Evolutionary conservation across 2,888 invertebrate species (phyloP).

Genomic region (Strigamia transsilvanica): DNA sequence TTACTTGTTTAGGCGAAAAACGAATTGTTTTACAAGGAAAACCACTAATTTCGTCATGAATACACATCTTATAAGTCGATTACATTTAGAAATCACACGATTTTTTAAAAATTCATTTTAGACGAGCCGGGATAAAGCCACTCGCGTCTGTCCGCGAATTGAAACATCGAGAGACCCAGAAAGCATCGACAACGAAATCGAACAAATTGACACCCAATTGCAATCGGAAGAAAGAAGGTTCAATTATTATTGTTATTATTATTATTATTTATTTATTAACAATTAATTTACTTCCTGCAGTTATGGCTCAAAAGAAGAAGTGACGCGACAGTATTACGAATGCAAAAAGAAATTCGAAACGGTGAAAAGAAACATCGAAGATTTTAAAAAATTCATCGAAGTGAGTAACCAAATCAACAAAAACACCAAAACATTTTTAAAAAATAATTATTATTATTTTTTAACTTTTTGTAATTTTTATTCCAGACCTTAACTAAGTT

Average conservation of each 20-base stretch:
- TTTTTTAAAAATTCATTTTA: too few relatives aligned
- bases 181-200: conserved; percentile 62
- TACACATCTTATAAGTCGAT: too few relatives aligned
- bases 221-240: conserved; percentile 62
- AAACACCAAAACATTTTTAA: neutral
- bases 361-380: conserved; percentile 59
- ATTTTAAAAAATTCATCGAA: conserved; percentile 58
- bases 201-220: conserved; percentile 61
- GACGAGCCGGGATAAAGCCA: conserved; percentile 59
- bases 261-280: conserved; percentile 8
- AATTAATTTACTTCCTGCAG: conserved; percentile 57
- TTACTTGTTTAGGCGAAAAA: too few relatives aligned
- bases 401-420: conserved; percentile 58
- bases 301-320: conserved; percentile 61
- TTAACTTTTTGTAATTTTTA: neutral
- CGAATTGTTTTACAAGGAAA: too few relatives aligned
- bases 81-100: too few relatives aligned
- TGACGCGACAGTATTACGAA: conserved; percentile 61
- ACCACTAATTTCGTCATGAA: too few relatives aligned
- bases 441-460: too few relatives aligned
- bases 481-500: conserved; percentile 60
- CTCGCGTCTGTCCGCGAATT: conserved; percentile 60
- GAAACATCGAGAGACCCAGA: conserved; percentile 60
- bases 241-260: neutral
- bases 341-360: conserved; percentile 60